Percentiles rank a stretch among this genome's conserved stretches.
Conservation (phyloP, 2,113 vertebrate species). For the Corythornis vintsioides region DNA sequence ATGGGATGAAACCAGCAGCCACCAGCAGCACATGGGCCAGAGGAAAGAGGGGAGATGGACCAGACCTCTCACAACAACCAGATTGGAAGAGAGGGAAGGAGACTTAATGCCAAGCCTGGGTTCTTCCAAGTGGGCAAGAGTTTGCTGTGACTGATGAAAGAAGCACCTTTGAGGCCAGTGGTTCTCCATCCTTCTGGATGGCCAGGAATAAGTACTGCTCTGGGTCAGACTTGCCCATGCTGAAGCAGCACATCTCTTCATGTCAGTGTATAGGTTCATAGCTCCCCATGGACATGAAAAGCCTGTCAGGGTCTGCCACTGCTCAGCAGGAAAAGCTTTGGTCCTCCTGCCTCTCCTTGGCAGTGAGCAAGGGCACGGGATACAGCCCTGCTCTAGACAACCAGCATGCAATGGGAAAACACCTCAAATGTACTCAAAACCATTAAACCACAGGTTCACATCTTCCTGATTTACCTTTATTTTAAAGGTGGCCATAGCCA, state of each 20-base stretch:
- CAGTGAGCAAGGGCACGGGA: neutral
- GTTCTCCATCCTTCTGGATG: neutral
- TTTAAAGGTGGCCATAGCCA: neutral
- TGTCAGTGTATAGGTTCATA: neutral
- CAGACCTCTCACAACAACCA: neutral
- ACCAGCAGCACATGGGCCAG: rapidly evolving
- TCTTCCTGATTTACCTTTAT: rapidly evolving
- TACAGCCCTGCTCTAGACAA: neutral
- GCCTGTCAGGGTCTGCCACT: neutral
- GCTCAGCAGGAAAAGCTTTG: neutral
- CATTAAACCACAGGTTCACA: neutral
- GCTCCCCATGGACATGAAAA: neutral
- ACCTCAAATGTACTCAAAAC: neutral
- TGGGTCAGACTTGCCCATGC: neutral
- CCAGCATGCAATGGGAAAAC: neutral
- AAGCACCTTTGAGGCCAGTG: neutral
- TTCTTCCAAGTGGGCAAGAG: neutral
- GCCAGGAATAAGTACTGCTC: rapidly evolving
- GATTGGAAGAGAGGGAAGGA: neutral
- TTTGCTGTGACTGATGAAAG: neutral
- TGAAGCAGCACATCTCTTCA: neutral
- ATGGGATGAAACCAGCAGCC: neutral
- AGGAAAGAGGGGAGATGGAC: neutral
- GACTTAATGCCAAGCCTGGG: neutral
- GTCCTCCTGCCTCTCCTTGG: neutral